A percentile compares a stretch with the other conserved stretches of the same genome.
Evolutionary conservation across 2,797 vertebrate genomes (phyloP).

Genomic region (Salarias fasciatus): DNA sequence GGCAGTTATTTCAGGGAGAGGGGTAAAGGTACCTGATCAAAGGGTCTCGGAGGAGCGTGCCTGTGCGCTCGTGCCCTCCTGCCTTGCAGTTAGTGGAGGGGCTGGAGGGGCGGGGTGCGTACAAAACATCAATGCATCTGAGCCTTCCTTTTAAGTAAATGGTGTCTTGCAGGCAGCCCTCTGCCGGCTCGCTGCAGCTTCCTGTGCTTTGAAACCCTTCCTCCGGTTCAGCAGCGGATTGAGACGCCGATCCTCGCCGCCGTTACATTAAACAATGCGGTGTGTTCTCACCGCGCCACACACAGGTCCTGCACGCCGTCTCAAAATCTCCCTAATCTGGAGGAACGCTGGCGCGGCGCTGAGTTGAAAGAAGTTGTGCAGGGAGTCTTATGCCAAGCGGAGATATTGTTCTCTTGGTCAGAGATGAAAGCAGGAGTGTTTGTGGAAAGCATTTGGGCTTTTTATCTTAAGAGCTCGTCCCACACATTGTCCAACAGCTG

Average conservation of each 20-base stretch:
- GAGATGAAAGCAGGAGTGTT: slow-evolving; percentile 79
- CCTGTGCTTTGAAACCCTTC: slow-evolving; percentile 86
- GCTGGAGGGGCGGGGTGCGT: slow-evolving; percentile 65
- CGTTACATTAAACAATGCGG: slow-evolving; percentile 51
- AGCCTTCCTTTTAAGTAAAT: slow-evolving; percentile 80
- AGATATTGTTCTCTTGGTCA: slow-evolving; percentile 77
- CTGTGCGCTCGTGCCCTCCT: slow-evolving; percentile 78
- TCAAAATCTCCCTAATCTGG: slow-evolving; percentile 34
- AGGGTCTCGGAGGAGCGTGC: slow-evolving; percentile 73
- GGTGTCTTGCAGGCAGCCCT: slow-evolving; percentile 84
- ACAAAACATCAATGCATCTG: slow-evolving; percentile 78
- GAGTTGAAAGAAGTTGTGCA: slow-evolving; percentile 57
- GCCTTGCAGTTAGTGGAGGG: slow-evolving; percentile 78
- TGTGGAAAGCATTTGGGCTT: slow-evolving; percentile 76
- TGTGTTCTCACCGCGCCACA: slow-evolving; percentile 29
- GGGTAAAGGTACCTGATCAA: slow-evolving; percentile 73
- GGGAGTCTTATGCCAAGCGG: slow-evolving; percentile 57
- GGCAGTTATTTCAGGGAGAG: slow-evolving; percentile 52
- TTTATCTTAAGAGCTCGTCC: slow-evolving; percentile 72
- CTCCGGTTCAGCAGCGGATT: slow-evolving; percentile 76
- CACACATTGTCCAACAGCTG: slow-evolving; percentile 78
- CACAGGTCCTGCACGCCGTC: slow-evolving; percentile 13
- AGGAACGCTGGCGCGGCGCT: slow-evolving; percentile 37
- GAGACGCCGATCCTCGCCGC: slow-evolving; percentile 68
- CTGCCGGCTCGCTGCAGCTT: slow-evolving; percentile 84